These are phyloP conservation scores for Camelus dromedarius DNA, from an alignment of 2,113 vertebrate species.

Conservation along the genomic window DNA sequence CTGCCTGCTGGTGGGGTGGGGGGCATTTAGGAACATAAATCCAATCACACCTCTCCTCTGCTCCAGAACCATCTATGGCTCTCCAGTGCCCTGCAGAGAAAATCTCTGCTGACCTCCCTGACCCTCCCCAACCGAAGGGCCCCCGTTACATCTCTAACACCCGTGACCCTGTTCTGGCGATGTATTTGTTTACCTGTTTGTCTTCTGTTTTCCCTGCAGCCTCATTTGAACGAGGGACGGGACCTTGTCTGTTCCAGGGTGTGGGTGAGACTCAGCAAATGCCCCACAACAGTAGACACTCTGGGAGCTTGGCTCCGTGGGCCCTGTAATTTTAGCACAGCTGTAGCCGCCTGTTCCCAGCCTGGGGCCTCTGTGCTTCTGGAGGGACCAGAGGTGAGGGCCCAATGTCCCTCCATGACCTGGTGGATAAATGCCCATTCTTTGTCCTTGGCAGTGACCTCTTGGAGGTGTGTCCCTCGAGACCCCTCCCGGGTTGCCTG, in stretches of 20 bases:
- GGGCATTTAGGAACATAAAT: background rate
- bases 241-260: background rate
- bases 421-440: background rate
- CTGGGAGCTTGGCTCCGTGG: background rate
- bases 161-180: background rate
- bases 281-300: background rate
- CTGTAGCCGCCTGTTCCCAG: background rate
- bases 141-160: background rate
- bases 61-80: background rate
- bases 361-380: no score
- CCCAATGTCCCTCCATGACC: background rate
- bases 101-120: accelerated
- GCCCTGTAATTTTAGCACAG: background rate
- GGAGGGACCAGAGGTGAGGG: background rate
- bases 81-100: background rate
- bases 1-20: background rate
- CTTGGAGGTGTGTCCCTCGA: background rate
- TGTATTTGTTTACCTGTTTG: background rate
- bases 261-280: background rate
- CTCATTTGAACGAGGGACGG: background rate
- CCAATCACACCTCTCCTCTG: background rate
- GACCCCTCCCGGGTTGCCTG: no score
- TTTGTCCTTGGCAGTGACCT: background rate
- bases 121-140: accelerated
- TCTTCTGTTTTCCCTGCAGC: background rate